Conservation (phyloP, 2,113 vertebrate genomes). For the Vulpes lagopus region DNA sequence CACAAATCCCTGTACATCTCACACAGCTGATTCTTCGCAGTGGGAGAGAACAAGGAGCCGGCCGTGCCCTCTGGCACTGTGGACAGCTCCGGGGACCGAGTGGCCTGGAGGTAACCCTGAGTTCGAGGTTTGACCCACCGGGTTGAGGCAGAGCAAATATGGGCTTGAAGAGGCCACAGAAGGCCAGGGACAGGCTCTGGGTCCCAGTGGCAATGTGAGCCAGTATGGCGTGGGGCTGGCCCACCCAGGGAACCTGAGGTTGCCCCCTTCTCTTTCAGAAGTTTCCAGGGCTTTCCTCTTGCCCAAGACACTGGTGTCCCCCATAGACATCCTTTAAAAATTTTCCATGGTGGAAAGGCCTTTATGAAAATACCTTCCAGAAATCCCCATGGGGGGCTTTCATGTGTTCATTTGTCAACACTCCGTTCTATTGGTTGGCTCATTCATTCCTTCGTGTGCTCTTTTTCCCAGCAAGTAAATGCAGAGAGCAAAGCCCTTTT, state of each 20-base stretch:
- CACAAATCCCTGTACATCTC: neutral
- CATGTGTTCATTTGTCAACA: too few species aligned
- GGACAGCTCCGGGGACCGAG: neutral
- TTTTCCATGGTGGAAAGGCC: neutral
- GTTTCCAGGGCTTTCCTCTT: fast-evolving
- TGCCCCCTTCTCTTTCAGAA: neutral
- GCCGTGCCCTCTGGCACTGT: fast-evolving
- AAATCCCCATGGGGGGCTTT: fast-evolving
- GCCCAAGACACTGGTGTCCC: neutral
- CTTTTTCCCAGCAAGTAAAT: neutral
- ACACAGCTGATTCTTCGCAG: neutral
- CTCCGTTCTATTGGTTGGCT: neutral
- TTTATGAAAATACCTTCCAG: neutral
- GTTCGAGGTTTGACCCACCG: neutral
- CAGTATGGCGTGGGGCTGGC: fast-evolving
- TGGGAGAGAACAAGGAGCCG: fast-evolving
- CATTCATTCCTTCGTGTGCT: too few species aligned
- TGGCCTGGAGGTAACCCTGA: neutral
- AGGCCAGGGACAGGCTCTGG: too few species aligned
- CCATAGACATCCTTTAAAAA: too few species aligned
- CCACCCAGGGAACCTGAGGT: fast-evolving
- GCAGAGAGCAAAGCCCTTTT: neutral
- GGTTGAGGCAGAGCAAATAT: fast-evolving
- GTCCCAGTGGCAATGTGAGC: fast-evolving
- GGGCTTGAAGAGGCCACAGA: neutral